phyloP scores from a whole-genome alignment of 2,113 vertebrate genomes.

The Amblyopsis rosae region DNA sequence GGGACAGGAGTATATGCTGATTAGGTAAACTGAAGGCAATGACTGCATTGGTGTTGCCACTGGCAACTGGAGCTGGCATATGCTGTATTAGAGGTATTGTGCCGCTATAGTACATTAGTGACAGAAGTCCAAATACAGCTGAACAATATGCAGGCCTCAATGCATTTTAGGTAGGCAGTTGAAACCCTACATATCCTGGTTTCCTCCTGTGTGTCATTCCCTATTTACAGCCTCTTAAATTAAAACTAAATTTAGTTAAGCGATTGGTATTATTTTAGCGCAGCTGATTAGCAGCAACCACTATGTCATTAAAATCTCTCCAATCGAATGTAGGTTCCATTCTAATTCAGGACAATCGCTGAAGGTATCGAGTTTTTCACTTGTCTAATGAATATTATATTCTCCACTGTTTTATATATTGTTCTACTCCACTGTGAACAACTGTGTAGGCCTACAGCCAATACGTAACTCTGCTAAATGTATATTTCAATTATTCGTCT shows the following conservation, averaged over 20 bases:
- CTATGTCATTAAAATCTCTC: conserved; percentile 50
- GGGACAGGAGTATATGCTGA: conserved; percentile 45
- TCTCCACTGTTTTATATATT: background rate
- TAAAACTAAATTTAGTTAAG: conserved; percentile 58
- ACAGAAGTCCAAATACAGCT: conserved; percentile 47
- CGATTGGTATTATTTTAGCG: conserved; percentile 57
- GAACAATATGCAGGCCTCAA: conserved; percentile 27
- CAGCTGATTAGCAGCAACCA: conserved; percentile 59
- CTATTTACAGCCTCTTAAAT: conserved; percentile 62
- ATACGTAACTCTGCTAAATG: too few relatives aligned
- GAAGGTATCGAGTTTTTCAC: background rate
- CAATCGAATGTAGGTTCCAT: conserved; percentile 31
- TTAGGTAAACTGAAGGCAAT: conserved; percentile 62
- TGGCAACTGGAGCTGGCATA: conserved; percentile 68
- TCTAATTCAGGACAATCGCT: conserved; percentile 26
- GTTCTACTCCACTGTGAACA: conserved; percentile 3
- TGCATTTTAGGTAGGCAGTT: conserved; percentile 18
- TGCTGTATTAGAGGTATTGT: conserved; percentile 58
- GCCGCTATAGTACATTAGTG: conserved; percentile 51
- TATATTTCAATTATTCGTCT: background rate
- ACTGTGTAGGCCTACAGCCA: background rate
- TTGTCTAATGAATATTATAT: background rate
- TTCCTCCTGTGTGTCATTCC: conserved; percentile 48
- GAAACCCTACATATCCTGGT: conserved; percentile 33
- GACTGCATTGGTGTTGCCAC: conserved; percentile 68